phyloP scores from a whole-genome alignment of 2,888 invertebrate species.

The Oxytorus armatus region DNA sequence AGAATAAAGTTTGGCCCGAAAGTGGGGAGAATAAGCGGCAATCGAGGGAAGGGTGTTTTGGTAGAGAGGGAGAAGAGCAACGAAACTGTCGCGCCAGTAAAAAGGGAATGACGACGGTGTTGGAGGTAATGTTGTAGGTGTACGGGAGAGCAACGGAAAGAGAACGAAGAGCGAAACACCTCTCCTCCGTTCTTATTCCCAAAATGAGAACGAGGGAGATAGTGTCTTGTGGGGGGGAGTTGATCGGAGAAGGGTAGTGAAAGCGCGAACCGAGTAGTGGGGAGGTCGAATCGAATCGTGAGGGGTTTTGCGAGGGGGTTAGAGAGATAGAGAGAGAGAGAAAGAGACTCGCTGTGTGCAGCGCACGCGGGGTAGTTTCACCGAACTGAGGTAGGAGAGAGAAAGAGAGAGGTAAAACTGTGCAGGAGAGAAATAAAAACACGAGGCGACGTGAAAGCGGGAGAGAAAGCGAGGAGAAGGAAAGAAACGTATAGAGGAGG shows the following conservation, averaged over 20 bases:
- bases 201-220: constrained; percentile 59
- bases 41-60: constrained; percentile 55
- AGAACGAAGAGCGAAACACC: constrained; percentile 27
- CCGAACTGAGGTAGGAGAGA: constrained; percentile 7
- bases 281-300: constrained; percentile 33
- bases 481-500: constrained; percentile 7
- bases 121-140: constrained; percentile 57
- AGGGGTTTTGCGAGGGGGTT: constrained; percentile 33
- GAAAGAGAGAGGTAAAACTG: constrained; percentile 18
- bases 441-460: constrained; percentile 11
- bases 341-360: constrained; percentile 15
- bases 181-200: constrained; percentile 34
- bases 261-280: constrained; percentile 68
- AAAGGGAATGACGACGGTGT: constrained; percentile 52
- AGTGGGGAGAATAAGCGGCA: constrained; percentile 42
- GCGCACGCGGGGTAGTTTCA: constrained; percentile 56
- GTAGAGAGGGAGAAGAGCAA: constrained; percentile 60
- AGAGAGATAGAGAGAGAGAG: constrained; percentile 11
- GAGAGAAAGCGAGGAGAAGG: constrained; percentile 6
- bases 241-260: constrained; percentile 41
- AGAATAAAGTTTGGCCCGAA: constrained; percentile 21
- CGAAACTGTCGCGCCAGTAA: constrained; percentile 65
- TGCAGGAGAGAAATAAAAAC: constrained; percentile 42
- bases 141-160: constrained; percentile 46
- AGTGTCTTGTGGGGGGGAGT: constrained; percentile 41